These are phyloP conservation scores for Cenopis cana DNA, from an alignment of 2,888 invertebrate species.

Conservation along the genomic window DNA sequence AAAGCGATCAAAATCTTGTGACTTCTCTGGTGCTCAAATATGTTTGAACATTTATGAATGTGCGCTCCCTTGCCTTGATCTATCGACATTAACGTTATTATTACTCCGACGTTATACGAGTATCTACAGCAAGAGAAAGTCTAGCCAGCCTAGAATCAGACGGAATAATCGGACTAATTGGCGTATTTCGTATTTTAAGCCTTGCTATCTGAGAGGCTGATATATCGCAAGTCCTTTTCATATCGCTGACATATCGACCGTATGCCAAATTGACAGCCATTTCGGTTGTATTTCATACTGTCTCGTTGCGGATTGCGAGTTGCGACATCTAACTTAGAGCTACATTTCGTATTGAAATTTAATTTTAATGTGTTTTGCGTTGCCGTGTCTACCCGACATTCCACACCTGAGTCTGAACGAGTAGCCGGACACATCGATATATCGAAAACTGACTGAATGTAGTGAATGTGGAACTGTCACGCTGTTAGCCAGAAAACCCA, in stretches of 20 bases:
- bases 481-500: neutral
- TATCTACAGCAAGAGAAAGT: neutral
- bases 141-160: neutral
- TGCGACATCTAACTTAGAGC: no score
- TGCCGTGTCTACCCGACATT: no score
- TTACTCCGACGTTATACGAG: no score
- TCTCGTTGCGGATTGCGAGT: neutral
- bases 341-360: no score
- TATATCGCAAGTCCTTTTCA: slow-evolving; percentile 11
- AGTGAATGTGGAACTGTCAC: slow-evolving; percentile 18
- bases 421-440: no score
- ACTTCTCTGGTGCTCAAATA: no score
- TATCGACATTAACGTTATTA: neutral
- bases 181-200: neutral
- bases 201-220: neutral
- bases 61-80: neutral
- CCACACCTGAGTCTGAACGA: no score
- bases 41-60: no score
- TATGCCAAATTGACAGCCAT: slow-evolving; percentile 3
- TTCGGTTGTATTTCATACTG: slow-evolving; percentile 12
- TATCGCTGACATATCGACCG: slow-evolving; percentile 23
- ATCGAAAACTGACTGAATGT: no score
- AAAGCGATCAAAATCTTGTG: no score
- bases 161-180: neutral
- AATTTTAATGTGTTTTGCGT: no score